Base-by-base conservation (phyloP, 2,888 invertebrate species). In the Muscina levida region DNA sequence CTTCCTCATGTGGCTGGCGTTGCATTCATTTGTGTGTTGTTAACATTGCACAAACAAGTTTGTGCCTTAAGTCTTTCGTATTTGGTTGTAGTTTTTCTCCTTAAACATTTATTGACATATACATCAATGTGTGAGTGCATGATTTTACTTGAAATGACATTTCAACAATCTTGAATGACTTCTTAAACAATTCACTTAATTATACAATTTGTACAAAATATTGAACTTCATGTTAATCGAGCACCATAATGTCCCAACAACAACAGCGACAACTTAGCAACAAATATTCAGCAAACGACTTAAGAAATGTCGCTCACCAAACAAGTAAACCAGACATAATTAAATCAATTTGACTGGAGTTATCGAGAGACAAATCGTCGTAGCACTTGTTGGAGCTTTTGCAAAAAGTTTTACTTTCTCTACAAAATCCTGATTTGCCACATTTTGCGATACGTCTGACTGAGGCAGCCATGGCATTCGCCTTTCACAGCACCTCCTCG, bases 381-480 rank as follows among this genome's bases (percentile, higher is more conserved):
- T 39, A 62, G 17, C 22, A 62, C 42, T 62, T 42, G 26, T 44
- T 44, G 11, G 13, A n/a, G 3, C 4, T 44, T n/a, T 57, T 42
- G n/a, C 39, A 62, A 62, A 62, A 62, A 17, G 44, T 81, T 81
- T 75, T 68, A 81, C 77, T 81, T 81, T 81, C 81, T 77, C 81
- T 75, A 24, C 46, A 46, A 76, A 48, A 68, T 72, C 74, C 75
- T 77, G 77, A 44, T 75, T 68, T 68, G 53, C 56, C 22, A 44
- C 48, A 31, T n/a, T 2, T 5, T 51, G 42, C 11, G 11, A 51
- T 19, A 51, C 51, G 22, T 11, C 15, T 42, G 62, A 42, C 13
- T 17, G 62, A 19, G n/a, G n/a, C 11, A 39, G 42, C 13, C 51
- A 8, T 31, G 31, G 24, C 24, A 56, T 11, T n/a, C 11, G 56